phyloP scores from a whole-genome alignment of 2,113 vertebrate genomes.

The Poecile atricapillus region DNA sequence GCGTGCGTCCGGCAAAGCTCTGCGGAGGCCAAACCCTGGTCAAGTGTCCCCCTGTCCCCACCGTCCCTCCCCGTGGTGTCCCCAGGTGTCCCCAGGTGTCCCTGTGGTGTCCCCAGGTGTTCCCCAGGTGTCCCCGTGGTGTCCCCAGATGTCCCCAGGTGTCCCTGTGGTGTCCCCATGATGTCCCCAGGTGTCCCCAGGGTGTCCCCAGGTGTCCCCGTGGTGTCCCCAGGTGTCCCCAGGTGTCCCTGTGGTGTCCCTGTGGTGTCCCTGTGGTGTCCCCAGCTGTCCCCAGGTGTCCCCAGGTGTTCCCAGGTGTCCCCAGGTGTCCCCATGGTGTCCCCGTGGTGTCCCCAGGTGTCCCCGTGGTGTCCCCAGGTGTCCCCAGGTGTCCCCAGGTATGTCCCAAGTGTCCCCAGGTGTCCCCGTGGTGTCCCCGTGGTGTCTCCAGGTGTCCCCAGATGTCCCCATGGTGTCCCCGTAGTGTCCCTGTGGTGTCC shows the following conservation, averaged over 20 bases:
- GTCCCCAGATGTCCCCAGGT: not conserved
- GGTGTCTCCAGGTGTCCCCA: not conserved
- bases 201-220: no score
- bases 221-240: no score
- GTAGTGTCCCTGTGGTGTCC: not conserved
- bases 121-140: no score
- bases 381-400: no score
- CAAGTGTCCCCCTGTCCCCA: no score
- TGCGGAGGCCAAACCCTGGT: not conserved
- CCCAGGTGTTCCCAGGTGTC: not conserved
- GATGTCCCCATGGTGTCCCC: no score
- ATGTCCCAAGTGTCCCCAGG: not conserved
- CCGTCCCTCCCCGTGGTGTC: not conserved
- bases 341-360: not conserved
- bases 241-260: no score
- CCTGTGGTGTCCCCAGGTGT: not conserved
- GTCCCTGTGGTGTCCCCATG: no score
- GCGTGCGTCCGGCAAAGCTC: not conserved
- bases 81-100: not conserved
- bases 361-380: not conserved
- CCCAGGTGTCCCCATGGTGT: not conserved
- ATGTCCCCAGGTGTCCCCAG: not conserved
- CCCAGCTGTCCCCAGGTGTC: not conserved
- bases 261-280: no score
- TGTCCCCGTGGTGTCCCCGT: no score